Percentiles rank a stretch among this genome's conserved stretches.
These are phyloP conservation scores for Muraenolepis orangiensis DNA, from an alignment of 2,797 vertebrate species.

Conservation along the genomic window DNA sequence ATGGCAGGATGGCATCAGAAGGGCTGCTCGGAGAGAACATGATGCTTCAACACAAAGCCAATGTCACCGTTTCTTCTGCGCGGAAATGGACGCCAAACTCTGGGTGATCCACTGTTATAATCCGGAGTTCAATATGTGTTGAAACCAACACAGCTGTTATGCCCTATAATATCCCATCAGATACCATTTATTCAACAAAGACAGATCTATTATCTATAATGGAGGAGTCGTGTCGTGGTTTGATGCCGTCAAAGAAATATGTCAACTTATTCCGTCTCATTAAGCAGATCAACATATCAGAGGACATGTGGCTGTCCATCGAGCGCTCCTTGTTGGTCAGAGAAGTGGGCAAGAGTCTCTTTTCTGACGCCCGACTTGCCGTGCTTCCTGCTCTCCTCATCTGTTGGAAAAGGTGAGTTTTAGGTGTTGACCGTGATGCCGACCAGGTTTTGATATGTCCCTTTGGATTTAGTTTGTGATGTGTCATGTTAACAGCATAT, in stretches of 20 bases:
- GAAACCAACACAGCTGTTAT: neutral
- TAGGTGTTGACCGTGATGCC: neutral
- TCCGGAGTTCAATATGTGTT: neutral
- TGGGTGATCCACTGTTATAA: neutral
- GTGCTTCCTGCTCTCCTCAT: conserved; percentile 23
- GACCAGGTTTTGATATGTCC: neutral
- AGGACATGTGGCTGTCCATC: conserved; percentile 14
- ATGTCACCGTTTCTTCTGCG: neutral
- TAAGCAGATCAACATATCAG: conserved; percentile 18
- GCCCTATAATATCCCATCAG: neutral
- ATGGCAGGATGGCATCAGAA: neutral
- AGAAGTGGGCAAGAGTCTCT: conserved; percentile 25
- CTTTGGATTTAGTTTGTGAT: neutral
- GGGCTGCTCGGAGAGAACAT: neutral
- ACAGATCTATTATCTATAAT: neutral
- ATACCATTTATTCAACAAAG: neutral
- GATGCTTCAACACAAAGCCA: neutral
- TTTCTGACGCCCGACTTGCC: conserved; percentile 12
- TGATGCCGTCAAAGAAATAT: neutral
- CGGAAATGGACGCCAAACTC: neutral
- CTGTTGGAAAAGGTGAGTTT: conserved; percentile 37
- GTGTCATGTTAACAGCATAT: neutral
- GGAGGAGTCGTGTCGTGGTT: neutral
- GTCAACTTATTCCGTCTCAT: neutral
- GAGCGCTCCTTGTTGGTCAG: neutral